These are phyloP conservation scores for Caenorhabditis japonica DNA, from an alignment of 2,888 invertebrate genomes.

Conservation along the genomic window DNA sequence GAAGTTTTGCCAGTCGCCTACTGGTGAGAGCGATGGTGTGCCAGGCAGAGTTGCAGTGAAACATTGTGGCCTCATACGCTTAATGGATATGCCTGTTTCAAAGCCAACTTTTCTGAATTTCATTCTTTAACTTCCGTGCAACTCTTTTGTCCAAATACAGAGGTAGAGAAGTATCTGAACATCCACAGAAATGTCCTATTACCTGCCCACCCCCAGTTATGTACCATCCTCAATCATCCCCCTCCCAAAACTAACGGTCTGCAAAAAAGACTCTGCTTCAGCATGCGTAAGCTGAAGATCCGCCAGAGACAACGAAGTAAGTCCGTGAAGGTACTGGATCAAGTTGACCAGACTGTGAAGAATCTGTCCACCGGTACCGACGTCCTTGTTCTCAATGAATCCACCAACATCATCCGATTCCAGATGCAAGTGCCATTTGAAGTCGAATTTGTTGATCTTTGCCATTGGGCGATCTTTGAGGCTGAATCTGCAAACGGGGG, in stretches of 20 bases:
- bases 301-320: slow-evolving; percentile 83
- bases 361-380: slow-evolving; percentile 84
- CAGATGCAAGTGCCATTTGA: slow-evolving; percentile 74
- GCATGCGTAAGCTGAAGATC: slow-evolving; percentile 85
- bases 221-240: neutral
- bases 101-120: too few species aligned
- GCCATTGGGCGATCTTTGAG: slow-evolving; percentile 46
- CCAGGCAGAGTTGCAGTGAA: too few species aligned
- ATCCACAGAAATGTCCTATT: too few species aligned
- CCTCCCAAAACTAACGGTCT: slow-evolving; percentile 79
- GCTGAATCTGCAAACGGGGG: slow-evolving; percentile 10
- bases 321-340: slow-evolving; percentile 82
- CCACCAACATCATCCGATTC: slow-evolving; percentile 56
- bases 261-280: slow-evolving; percentile 84
- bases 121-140: too few species aligned
- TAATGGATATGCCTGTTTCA: too few species aligned
- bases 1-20: too few species aligned
- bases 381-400: slow-evolving; percentile 49
- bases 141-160: too few species aligned
- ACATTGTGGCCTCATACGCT: too few species aligned
- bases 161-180: too few species aligned
- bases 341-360: slow-evolving; percentile 79
- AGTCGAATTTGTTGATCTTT: slow-evolving; percentile 53
- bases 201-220: neutral
- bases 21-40: too few species aligned